These are phyloP conservation scores for Erythrolamprus reginae DNA, from an alignment of 2,113 vertebrate genomes.

Conservation along the genomic window DNA sequence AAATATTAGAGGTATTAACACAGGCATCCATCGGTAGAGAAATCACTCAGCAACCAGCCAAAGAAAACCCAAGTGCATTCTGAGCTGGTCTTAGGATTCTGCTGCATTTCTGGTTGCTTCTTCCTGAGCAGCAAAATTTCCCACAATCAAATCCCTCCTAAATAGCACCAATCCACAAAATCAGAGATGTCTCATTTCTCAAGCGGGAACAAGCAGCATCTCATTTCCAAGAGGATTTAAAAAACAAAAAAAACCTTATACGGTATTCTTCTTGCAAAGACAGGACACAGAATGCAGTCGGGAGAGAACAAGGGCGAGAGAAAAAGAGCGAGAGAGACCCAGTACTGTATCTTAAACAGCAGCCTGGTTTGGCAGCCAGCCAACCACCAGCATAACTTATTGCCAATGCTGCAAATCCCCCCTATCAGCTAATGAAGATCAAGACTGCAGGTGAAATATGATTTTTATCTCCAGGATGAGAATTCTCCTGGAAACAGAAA, in stretches of 20 bases:
- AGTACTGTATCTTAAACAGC: constrained; percentile 46
- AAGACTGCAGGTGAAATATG: constrained; percentile 63
- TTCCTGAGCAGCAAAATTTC: constrained; percentile 53
- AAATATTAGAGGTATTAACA: constrained; percentile 17
- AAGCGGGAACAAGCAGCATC: constrained; percentile 25
- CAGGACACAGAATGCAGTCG: constrained; percentile 21
- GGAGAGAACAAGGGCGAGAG: constrained; percentile 10
- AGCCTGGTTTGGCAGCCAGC: constrained; percentile 63
- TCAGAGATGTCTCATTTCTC: constrained; percentile 38
- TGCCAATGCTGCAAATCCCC: constrained; percentile 68
- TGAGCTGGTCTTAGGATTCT: constrained; percentile 55
- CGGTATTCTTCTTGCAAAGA: constrained; percentile 11
- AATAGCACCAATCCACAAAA: constrained; percentile 62
- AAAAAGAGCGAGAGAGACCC: constrained; percentile 26
- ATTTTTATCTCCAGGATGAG: constrained; percentile 26
- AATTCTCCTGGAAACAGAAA: constrained; percentile 14
- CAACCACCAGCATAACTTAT: constrained; percentile 70
- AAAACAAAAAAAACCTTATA: constrained; percentile 47
- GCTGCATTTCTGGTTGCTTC: constrained; percentile 60
- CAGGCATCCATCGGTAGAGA: constrained; percentile 17
- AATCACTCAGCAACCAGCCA: constrained; percentile 34
- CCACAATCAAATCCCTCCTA: constrained; percentile 70
- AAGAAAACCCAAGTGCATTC: constrained; percentile 28
- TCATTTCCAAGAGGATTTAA: constrained; percentile 10
- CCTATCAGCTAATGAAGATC: constrained; percentile 60